A percentile compares a stretch with the other conserved stretches of the same genome.
Conservation (phyloP, 2,797 vertebrate species). For the Peromyscus attwateri region DNA sequence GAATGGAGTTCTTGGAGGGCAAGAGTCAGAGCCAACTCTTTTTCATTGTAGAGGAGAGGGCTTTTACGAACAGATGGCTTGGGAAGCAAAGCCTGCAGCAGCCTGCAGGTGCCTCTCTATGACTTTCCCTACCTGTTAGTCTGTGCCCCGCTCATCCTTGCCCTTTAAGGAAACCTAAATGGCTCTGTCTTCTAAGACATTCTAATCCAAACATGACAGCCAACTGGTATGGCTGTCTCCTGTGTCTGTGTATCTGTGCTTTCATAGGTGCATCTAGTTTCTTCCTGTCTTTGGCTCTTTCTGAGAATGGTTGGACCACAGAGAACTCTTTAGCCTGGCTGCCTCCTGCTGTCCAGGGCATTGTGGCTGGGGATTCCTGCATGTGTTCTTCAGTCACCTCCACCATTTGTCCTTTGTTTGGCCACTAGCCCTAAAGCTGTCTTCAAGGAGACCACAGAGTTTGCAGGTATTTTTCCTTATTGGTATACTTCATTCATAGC, state of each 20-base stretch:
- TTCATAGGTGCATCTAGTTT: rapidly evolving
- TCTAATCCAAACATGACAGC: neutral
- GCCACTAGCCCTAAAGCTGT: neutral
- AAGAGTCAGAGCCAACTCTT: rapidly evolving
- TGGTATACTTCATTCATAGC: neutral
- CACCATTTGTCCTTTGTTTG: neutral
- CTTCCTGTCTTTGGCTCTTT: too few relatives aligned
- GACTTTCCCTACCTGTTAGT: neutral
- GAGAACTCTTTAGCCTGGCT: rapidly evolving
- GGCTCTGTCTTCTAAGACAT: neutral
- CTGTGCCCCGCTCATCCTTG: rapidly evolving
- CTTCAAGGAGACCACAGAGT: neutral
- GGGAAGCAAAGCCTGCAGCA: too few relatives aligned
- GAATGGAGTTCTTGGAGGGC: neutral
- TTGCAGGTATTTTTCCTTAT: neutral
- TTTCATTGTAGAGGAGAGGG: too few relatives aligned
- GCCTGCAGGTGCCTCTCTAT: rapidly evolving
- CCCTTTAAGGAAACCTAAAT: neutral
- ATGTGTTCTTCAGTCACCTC: neutral
- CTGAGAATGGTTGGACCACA: too few relatives aligned
- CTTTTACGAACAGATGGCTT: neutral
- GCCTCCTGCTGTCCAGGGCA: too few relatives aligned
- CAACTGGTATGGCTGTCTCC: neutral
- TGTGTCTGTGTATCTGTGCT: too few relatives aligned
- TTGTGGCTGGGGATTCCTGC: rapidly evolving